Conservation (phyloP, 2,797 vertebrate species). For the Thaleichthys pacificus region DNA sequence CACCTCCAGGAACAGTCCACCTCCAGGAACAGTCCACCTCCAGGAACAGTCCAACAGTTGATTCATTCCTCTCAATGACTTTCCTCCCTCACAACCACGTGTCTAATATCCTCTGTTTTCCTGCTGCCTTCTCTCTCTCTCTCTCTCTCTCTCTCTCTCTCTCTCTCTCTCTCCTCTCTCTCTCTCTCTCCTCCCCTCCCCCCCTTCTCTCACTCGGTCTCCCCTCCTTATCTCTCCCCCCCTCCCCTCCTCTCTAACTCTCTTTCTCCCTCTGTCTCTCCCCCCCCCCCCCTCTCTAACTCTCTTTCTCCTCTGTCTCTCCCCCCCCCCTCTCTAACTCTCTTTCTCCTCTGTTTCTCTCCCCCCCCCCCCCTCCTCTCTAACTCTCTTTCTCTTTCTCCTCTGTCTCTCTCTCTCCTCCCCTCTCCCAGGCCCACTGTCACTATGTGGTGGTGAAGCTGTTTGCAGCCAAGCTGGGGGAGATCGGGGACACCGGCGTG, state of each 20-base stretch:
- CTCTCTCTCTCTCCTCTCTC: neutral
- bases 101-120: neutral
- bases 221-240: neutral
- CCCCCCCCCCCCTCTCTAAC: neutral
- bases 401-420: neutral
- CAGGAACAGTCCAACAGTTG: neutral
- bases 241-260: neutral
- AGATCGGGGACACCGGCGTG: conserved; percentile 77
- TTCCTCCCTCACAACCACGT: neutral
- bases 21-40: too few relatives aligned
- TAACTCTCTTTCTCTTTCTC: neutral
- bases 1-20: too few relatives aligned
- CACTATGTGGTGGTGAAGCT: conserved; percentile 94
- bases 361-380: too few relatives aligned
- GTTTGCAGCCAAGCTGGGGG: conserved; percentile 83
- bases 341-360: neutral
- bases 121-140: neutral
- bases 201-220: conserved; percentile 45
- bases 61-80: neutral
- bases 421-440: conserved; percentile 86
- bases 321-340: neutral
- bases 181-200: neutral
- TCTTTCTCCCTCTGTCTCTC: neutral
- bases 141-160: neutral
- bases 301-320: neutral